phyloP scores from a whole-genome alignment of 2,113 vertebrate genomes.

The Lagopus muta region DNA sequence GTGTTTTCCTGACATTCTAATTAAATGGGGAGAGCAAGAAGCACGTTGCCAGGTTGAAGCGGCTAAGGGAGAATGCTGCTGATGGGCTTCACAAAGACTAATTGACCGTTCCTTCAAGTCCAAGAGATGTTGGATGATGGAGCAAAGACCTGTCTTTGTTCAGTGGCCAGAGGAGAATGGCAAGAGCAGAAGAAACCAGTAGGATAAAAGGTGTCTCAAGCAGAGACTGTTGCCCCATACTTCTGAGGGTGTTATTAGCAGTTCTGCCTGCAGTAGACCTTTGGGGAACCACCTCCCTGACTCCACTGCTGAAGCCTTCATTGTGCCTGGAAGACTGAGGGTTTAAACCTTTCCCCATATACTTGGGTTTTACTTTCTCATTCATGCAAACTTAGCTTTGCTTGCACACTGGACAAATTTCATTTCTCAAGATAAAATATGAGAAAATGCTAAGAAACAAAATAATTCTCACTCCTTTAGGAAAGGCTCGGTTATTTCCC shows the following conservation, averaged over 20 bases:
- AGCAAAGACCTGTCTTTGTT: conserved; percentile 51
- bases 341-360: conserved; percentile 49
- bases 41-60: conserved; percentile 3
- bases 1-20: conserved; percentile 26
- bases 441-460: conserved; percentile 3
- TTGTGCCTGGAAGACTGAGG: conserved; percentile 45
- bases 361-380: conserved; percentile 17
- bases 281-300: not conserved
- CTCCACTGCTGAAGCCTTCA: conserved; percentile 18
- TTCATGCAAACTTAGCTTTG: conserved; percentile 15
- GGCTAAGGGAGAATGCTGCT: conserved; percentile 40
- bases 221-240: conserved; percentile 28
- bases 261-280: conserved; percentile 11
- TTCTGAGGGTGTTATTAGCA: conserved; percentile 36
- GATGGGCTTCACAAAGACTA: conserved; percentile 43
- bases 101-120: conserved; percentile 42
- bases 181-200: conserved; percentile 43
- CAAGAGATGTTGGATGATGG: not conserved
- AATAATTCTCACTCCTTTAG: not conserved
- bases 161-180: conserved; percentile 28
- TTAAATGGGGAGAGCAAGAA: not conserved
- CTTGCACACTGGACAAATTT: not conserved
- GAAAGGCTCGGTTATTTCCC: not conserved
- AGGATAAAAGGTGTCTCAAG: conserved; percentile 35
- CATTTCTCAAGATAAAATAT: not conserved